Conservation (phyloP, 2,888 invertebrate genomes). For the Epinotia brunnichana region DNA sequence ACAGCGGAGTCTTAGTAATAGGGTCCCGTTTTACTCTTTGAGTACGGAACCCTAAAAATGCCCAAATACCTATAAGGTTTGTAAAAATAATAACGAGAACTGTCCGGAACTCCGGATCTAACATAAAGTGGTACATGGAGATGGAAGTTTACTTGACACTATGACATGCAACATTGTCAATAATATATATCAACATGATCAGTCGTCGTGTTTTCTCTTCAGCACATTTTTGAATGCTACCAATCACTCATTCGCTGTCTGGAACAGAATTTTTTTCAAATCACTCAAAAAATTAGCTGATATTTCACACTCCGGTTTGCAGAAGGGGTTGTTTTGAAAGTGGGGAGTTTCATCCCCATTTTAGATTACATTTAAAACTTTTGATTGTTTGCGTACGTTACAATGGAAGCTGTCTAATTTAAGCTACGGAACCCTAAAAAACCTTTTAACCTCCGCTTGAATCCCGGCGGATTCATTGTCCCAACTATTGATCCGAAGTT, state of each 20-base stretch:
- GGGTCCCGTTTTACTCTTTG: no score
- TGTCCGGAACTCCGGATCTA: no score
- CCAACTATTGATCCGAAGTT: constrained; percentile 60
- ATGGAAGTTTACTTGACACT: no score
- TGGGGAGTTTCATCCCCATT: constrained; percentile 37
- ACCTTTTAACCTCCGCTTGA: constrained; percentile 40
- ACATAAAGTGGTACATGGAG: no score
- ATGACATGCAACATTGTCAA: no score
- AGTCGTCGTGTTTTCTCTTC: no score
- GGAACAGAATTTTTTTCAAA: not conserved
- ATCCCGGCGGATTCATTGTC: constrained; percentile 44
- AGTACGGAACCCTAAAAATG: no score
- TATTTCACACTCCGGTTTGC: constrained; percentile 19
- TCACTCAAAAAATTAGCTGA: not conserved
- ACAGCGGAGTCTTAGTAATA: no score
- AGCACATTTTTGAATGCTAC: not conserved
- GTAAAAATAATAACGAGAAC: no score
- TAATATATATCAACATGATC: no score
- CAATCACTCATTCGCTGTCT: not conserved
- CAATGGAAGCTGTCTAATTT: constrained; percentile 38
- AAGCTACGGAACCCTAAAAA: constrained; percentile 39
- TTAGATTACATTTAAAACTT: constrained; percentile 42
- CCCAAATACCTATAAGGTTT: no score
- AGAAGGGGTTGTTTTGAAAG: constrained; percentile 33
- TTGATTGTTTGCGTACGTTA: constrained; percentile 38